Conservation (phyloP, 1,140 invertebrate species). For the Caerostris darwini region DNA sequence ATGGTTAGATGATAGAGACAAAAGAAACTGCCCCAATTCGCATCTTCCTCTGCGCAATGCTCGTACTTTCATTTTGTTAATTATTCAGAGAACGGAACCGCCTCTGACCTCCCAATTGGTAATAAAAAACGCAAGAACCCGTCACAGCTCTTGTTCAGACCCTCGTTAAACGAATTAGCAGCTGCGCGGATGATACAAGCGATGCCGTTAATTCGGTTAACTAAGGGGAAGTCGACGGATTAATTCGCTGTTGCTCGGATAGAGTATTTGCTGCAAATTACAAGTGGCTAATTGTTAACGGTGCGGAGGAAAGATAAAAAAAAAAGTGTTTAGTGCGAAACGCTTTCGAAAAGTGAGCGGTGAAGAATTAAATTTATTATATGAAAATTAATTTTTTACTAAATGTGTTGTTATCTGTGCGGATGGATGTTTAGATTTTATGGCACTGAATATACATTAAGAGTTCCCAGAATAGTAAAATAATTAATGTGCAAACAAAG, state of each 20-base stretch:
- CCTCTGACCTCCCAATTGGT: neutral
- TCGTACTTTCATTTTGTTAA: neutral
- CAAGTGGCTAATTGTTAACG: neutral
- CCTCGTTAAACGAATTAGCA: conserved; percentile 22
- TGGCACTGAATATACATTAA: too few species aligned
- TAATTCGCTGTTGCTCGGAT: conserved; percentile 21
- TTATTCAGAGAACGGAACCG: neutral
- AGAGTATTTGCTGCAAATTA: neutral
- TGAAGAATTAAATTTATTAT: too few species aligned
- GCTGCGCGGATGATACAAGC: neutral
- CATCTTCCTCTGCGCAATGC: neutral
- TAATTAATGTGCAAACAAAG: too few species aligned
- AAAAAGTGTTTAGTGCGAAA: too few species aligned
- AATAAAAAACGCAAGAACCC: neutral
- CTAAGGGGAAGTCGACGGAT: neutral
- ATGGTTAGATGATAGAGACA: neutral
- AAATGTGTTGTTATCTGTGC: too few species aligned
- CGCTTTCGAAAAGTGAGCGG: too few species aligned
- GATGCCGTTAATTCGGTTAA: conserved; percentile 21
- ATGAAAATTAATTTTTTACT: too few species aligned
- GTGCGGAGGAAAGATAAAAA: neutral
- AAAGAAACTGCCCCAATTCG: neutral
- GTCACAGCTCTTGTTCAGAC: too few species aligned
- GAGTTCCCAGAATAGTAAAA: too few species aligned
- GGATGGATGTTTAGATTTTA: too few species aligned